These are phyloP conservation scores for Anoncus sp. DNA, from an alignment of 2,888 invertebrate genomes.

Conservation along the genomic window DNA sequence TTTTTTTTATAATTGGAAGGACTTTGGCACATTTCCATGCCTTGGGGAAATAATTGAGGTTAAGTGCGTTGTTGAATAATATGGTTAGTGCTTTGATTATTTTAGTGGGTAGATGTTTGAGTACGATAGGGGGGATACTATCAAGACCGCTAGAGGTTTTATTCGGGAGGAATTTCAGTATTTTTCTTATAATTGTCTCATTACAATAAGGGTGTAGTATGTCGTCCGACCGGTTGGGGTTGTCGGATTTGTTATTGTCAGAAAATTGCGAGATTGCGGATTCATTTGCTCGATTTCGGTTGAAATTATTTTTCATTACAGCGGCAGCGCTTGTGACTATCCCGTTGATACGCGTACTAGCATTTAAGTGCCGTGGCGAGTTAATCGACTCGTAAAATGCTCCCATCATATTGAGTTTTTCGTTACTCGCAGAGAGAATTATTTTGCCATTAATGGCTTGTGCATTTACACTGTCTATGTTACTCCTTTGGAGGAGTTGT, in stretches of 20 bases:
- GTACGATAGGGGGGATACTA: slow-evolving; percentile 41
- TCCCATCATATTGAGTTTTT: slow-evolving; percentile 27
- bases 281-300: no score
- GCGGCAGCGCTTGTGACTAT: no score
- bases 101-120: slow-evolving; percentile 39
- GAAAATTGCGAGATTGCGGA: no score
- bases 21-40: slow-evolving; percentile 50
- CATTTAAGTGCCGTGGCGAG: slow-evolving; percentile 6
- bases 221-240: no score
- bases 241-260: slow-evolving; percentile 37
- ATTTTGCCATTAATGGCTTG: no score
- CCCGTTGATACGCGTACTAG: no score
- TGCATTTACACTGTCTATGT: no score
- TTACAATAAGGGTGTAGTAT: no score
- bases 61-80: slow-evolving; percentile 46
- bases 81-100: slow-evolving; percentile 25
- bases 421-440: no score
- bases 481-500: no score
- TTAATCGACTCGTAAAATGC: slow-evolving; percentile 41
- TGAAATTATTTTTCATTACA: no score
- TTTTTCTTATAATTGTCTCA: slow-evolving; percentile 7
- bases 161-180: slow-evolving; percentile 47
- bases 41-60: slow-evolving; percentile 35
- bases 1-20: slow-evolving; percentile 34
- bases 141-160: slow-evolving; percentile 56